Base-by-base conservation (phyloP, 2,888 invertebrate genomes). In the Nudaria mundana region DNA sequence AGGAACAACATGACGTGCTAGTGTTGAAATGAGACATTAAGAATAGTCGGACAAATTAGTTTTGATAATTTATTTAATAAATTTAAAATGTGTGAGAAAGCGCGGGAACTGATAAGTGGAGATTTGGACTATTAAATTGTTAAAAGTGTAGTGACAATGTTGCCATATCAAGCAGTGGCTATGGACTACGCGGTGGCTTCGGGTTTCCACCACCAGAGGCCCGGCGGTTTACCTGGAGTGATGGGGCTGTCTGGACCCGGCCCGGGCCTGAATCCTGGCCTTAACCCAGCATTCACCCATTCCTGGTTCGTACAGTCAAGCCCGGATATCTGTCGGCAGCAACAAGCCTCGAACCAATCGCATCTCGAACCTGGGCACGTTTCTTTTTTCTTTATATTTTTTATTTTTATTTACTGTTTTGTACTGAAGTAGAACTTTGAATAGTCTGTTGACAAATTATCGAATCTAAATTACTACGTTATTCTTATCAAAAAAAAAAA, bases 311-410 rank as follows among this genome's bases (percentile, higher is more conserved):
- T 96, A 91, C 93, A 89, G 89, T 85, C 92, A 90, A 94, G 94
- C 91, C 95, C 95, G 94, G 95, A 96, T 92, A 93, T 96, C 91
- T 95, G 95, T 93, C 93, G 91, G 82, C 93, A 95, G 92, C 94
- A 95, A 91, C 91, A 90, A 91, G 91, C 90, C 90, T 91, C 91
- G 83, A 90, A 89, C 85, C 89, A 89, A 85, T 92, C 94, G 92
- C 93, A 93, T 92, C 94, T 96, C 91, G 95, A 96, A 93, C 95
- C 95, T 92, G 96, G 96, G 96, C 95, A 95, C 93, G 95, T 94
- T 91, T 88, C 91, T 92, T 87, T 85, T 84, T 86, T 79, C 72
- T 78, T 77, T 84, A 80, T 79, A 77, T 80, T 84, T 84, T 81
- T 84, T 77, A 76, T 77, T 86, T 79, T 72, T 61, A 72, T 58